Evolutionary conservation across 2,797 vertebrate genomes (phyloP).

Genomic region (Buceros bicornis): DNA sequence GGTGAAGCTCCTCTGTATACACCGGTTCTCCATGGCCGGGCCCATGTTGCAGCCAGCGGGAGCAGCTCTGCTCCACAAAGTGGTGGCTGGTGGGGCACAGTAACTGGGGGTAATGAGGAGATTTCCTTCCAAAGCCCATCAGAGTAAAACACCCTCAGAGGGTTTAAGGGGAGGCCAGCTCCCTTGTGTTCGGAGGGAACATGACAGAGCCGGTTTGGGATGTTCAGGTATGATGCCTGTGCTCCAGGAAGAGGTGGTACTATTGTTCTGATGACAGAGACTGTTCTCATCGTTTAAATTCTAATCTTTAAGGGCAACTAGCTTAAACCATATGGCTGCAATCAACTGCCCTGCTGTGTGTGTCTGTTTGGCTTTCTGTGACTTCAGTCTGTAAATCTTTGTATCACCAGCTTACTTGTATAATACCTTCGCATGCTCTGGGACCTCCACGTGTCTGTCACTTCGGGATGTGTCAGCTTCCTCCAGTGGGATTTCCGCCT

Average conservation of each 20-base stretch:
- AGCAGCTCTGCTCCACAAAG: neutral
- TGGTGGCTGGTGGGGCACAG: neutral
- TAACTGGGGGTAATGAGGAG: neutral
- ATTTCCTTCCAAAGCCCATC: neutral
- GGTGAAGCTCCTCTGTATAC: neutral
- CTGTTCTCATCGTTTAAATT: neutral
- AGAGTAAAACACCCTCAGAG: neutral
- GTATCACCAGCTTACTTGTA: neutral
- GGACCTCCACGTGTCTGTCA: neutral
- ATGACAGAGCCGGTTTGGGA: neutral
- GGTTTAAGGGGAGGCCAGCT: neutral
- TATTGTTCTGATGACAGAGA: neutral
- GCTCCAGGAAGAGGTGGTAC: neutral
- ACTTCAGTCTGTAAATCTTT: neutral
- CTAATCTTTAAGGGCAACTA: neutral
- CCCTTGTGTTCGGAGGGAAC: neutral
- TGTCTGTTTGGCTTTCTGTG: neutral
- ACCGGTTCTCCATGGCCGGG: fast-evolving
- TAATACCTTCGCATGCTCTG: neutral
- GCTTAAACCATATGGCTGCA: neutral
- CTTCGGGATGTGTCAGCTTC: conserved; percentile 28
- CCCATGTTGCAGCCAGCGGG: fast-evolving
- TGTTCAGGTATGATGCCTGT: fast-evolving
- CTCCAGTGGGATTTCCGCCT: conserved; percentile 25
- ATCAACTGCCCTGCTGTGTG: neutral